These are phyloP conservation scores for Zaprionus camerounensis DNA, from an alignment of 1,140 invertebrate genomes.

Conservation along the genomic window DNA sequence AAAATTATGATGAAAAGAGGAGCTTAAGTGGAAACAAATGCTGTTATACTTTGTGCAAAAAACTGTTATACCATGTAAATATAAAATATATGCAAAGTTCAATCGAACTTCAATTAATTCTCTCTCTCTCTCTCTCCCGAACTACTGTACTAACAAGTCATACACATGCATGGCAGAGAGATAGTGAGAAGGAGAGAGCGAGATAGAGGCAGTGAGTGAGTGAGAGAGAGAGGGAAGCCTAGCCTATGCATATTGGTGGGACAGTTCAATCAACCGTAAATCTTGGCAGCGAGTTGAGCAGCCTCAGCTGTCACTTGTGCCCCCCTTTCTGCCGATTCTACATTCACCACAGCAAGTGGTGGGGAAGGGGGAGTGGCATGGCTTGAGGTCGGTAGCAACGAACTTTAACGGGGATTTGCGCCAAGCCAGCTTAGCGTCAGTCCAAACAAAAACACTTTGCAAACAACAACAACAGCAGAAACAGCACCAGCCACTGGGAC, in stretches of 20 bases:
- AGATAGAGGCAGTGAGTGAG: background rate
- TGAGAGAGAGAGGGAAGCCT: background rate
- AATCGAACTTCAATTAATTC: background rate
- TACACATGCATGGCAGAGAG: background rate
- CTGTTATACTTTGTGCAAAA: too few relatives aligned
- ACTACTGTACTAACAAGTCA: background rate
- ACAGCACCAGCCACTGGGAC: background rate
- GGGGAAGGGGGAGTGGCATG: background rate
- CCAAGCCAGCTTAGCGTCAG: constrained; percentile 66
- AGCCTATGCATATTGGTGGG: constrained; percentile 3
- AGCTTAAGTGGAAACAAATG: too few relatives aligned
- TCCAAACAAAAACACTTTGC: constrained; percentile 58
- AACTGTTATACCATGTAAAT: too few relatives aligned
- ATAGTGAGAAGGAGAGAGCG: background rate
- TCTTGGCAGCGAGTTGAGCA: constrained; percentile 43
- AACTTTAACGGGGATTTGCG: constrained; percentile 57
- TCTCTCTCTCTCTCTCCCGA: background rate
- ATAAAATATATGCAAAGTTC: background rate
- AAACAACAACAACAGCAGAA: constrained; percentile 36
- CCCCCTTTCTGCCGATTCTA: background rate
- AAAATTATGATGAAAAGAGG: too few relatives aligned
- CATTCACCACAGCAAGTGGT: background rate
- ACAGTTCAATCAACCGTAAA: constrained; percentile 52
- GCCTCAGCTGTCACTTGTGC: constrained; percentile 41
- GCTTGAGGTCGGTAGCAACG: constrained; percentile 44